Conservation (phyloP, 2,797 vertebrate species). For the Sebastes trivittatus region DNA sequence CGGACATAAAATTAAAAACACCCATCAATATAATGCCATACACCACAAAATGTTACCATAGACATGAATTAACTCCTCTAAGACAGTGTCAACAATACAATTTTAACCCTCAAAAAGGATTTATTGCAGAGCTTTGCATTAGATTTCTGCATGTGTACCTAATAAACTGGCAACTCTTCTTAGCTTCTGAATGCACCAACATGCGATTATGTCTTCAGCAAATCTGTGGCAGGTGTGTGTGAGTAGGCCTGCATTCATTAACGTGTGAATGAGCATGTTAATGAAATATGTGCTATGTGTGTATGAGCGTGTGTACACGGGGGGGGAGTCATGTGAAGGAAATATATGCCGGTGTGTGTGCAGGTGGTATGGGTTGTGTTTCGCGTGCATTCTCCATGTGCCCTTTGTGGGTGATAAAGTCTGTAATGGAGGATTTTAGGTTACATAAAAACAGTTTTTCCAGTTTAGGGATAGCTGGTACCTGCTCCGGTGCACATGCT, state of each 20-base stretch:
- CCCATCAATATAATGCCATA: background rate
- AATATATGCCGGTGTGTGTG: background rate
- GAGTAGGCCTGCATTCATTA: background rate
- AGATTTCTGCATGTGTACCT: background rate
- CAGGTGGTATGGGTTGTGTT: background rate
- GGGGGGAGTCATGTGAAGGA: background rate
- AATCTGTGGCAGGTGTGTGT: conserved; percentile 7
- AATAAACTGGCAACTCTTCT: background rate
- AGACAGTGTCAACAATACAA: too few species aligned
- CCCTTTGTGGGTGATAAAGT: too few species aligned
- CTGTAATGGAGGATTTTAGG: background rate
- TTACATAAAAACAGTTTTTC: background rate
- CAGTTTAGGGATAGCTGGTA: conserved; percentile 53
- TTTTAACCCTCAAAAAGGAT: background rate
- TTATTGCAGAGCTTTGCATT: background rate
- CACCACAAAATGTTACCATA: background rate
- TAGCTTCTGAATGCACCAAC: background rate
- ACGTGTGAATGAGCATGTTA: conserved; percentile 31
- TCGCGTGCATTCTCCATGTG: conserved; percentile 30
- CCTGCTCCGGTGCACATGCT: conserved; percentile 89
- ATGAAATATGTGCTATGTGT: conserved; percentile 52
- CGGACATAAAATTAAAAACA: background rate
- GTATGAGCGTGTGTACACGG: conserved; percentile 33
- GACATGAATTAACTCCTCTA: background rate
- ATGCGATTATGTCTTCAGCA: background rate